phyloP scores from a whole-genome alignment of 2,113 vertebrate species.

The Pomatorhinus ruficollis region DNA sequence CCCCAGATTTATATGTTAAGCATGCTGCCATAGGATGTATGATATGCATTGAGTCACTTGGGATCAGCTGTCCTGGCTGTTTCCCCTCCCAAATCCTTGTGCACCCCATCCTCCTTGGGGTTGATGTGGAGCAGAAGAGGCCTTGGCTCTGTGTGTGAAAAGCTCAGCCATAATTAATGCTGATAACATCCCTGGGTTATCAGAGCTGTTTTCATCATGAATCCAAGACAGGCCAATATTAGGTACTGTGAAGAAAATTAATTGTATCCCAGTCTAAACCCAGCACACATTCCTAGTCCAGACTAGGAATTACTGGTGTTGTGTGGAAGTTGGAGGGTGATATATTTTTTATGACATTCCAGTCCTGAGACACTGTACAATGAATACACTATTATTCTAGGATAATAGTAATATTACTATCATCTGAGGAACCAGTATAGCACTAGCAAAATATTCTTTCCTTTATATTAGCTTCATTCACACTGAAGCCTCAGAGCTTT shows the following conservation, averaged over 20 bases:
- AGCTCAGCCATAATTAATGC: background rate
- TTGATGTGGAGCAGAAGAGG: background rate
- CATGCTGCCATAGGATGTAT: fast-evolving
- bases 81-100: background rate
- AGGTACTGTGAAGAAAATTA: background rate
- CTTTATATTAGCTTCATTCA: background rate
- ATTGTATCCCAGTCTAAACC: background rate
- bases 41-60: background rate
- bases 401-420: background rate
- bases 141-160: background rate
- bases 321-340: background rate
- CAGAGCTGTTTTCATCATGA: background rate
- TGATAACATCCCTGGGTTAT: background rate
- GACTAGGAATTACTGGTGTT: background rate
- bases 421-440: background rate
- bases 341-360: background rate
- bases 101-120: background rate
- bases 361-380: background rate
- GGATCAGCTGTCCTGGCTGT: background rate
- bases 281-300: background rate
- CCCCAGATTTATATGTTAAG: background rate
- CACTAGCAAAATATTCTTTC: background rate
- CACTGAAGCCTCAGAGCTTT: background rate
- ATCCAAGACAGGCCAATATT: background rate
- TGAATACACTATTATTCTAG: background rate